Evolutionary conservation across 30 jellyfish, hydroid and myxozoan species (phyloP).

Genomic region (Hydractinia echinata): DNA sequence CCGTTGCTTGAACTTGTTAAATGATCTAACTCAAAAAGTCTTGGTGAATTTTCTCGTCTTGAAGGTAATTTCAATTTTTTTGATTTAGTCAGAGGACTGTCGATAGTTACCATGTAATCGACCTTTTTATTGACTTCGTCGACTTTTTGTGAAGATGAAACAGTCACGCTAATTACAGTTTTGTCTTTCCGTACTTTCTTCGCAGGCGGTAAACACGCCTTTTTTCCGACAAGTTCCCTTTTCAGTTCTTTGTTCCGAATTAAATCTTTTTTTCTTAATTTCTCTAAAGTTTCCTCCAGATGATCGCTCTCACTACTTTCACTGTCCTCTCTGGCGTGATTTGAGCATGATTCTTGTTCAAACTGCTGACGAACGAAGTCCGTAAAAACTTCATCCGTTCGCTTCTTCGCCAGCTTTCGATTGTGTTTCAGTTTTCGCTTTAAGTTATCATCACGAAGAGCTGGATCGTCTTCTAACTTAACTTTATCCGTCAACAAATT

Average conservation of each 20-base stretch:
- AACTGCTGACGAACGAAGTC: conserved; percentile 46
- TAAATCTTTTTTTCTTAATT: neutral
- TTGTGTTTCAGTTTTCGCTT: conserved; percentile 56
- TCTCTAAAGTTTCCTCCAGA: neutral
- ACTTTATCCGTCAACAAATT: conserved; percentile 50
- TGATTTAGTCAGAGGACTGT: neutral
- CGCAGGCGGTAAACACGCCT: neutral
- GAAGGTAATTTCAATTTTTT: neutral
- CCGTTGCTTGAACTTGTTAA: too few species aligned
- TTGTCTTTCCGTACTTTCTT: neutral
- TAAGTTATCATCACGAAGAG: conserved; percentile 43
- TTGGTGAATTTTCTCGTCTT: too few species aligned
- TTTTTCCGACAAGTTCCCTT: neutral
- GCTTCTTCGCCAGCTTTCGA: conserved; percentile 50
- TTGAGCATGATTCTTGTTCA: conserved; percentile 3
- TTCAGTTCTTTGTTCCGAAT: neutral
- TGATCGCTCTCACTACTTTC: neutral
- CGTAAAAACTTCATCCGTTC: conserved; percentile 51
- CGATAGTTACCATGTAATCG: neutral
- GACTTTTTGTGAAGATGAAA: conserved; percentile 8
- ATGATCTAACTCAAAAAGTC: too few species aligned
- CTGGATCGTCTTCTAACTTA: conserved; percentile 66
- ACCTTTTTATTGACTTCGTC: neutral
- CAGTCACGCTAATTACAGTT: conserved; percentile 8
- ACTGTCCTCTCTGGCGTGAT: neutral